These are phyloP conservation scores for Leguminivora glycinivorella DNA, from an alignment of 1,140 invertebrate species.

Conservation along the genomic window DNA sequence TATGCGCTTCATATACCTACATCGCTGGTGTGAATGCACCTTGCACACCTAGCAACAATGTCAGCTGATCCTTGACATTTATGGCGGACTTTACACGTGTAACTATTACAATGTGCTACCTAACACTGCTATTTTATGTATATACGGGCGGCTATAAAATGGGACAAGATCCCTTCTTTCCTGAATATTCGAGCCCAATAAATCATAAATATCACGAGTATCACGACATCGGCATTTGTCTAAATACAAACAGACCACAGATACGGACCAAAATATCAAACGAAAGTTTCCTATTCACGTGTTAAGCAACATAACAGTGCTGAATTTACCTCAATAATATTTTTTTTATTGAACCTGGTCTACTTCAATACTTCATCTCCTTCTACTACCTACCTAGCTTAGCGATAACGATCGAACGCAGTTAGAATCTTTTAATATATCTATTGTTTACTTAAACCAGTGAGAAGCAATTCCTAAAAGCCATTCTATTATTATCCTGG, in stretches of 20 bases:
- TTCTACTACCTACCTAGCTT: too few species aligned
- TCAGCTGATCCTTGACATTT: slow-evolving; percentile 30
- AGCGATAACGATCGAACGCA: too few species aligned
- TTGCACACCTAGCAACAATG: slow-evolving; percentile 28
- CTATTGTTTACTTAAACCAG: too few species aligned
- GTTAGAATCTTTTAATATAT: too few species aligned
- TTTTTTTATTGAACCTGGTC: neutral
- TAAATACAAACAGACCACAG: neutral
- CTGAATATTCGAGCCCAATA: neutral
- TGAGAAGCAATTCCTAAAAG: too few species aligned
- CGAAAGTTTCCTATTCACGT: neutral
- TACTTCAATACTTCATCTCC: too few species aligned
- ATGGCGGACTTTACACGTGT: slow-evolving; percentile 24
- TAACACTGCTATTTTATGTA: neutral
- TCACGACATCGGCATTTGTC: neutral
- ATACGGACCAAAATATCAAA: neutral
- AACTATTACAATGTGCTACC: neutral
- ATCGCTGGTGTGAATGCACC: slow-evolving; percentile 22
- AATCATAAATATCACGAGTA: too few species aligned
- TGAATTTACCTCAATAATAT: too few species aligned
- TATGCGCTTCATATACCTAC: slow-evolving; percentile 9
- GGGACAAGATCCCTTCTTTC: neutral
- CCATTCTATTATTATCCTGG: neutral
- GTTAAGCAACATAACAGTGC: neutral
- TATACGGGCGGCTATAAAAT: neutral